Evolutionary conservation across 2,888 invertebrate genomes (phyloP).

Genomic region (Pardosa pseudoannulata): DNA sequence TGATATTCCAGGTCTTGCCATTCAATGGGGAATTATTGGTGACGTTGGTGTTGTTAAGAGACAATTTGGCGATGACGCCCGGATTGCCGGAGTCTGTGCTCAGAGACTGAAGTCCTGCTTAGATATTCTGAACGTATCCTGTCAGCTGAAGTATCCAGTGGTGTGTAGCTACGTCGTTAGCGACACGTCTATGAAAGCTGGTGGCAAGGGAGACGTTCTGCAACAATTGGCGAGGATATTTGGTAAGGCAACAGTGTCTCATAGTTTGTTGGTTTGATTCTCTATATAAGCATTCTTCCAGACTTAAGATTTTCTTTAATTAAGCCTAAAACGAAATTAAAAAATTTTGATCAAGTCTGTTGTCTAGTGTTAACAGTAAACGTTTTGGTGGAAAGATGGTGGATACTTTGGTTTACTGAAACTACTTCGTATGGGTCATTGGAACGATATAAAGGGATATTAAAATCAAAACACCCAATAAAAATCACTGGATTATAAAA

Average conservation of each 20-base stretch:
- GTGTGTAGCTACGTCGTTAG: slow-evolving; percentile 46
- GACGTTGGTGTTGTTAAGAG: slow-evolving; percentile 96
- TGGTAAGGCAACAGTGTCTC: slow-evolving; percentile 79
- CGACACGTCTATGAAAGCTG: slow-evolving; percentile 79
- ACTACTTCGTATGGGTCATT: no score
- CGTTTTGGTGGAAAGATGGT: no score
- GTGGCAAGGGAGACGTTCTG: not conserved
- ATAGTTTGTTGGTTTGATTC: no score
- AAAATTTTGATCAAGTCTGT: no score
- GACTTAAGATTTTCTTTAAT: no score
- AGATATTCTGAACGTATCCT: slow-evolving; percentile 89
- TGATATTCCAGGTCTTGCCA: slow-evolving; percentile 81
- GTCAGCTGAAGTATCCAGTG: slow-evolving; percentile 80
- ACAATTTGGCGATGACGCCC: slow-evolving; percentile 91
- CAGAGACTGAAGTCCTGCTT: slow-evolving; percentile 70
- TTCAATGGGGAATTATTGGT: slow-evolving; percentile 99
- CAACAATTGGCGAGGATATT: slow-evolving; percentile 90
- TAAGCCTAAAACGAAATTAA: no score
- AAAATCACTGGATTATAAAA: no score
- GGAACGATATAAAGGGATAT: no score
- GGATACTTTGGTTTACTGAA: no score
- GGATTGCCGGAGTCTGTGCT: slow-evolving; percentile 85
- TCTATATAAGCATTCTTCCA: no score
- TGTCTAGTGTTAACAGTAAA: no score
- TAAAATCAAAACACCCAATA: no score